Percentiles rank a stretch among this genome's conserved stretches.
These are phyloP conservation scores for Archaeoteleia sp. DNA, from an alignment of 2,888 invertebrate species.

Conservation along the genomic window DNA sequence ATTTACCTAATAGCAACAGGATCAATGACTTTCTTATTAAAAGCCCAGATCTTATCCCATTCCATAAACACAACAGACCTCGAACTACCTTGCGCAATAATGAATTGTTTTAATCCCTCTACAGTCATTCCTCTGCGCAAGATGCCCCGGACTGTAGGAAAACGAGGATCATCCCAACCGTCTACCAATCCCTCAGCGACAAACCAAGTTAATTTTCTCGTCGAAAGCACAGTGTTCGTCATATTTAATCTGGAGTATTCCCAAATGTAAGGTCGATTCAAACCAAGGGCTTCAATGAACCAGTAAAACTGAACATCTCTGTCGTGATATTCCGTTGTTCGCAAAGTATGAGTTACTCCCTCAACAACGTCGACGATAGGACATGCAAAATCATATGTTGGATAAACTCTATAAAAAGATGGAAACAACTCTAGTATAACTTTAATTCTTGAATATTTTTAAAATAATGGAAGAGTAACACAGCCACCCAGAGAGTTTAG, in stretches of 20 bases:
- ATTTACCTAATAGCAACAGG: constrained; percentile 85
- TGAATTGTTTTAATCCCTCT: constrained; percentile 96
- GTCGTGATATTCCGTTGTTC: constrained; percentile 99
- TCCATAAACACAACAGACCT: constrained; percentile 99
- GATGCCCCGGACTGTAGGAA: constrained; percentile 98
- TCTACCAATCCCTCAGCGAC: constrained; percentile 95
- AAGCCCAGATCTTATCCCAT: constrained; percentile 99
- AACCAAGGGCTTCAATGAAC: constrained; percentile 91
- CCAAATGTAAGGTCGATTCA: constrained; percentile 95
- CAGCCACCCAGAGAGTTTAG: too few species aligned
- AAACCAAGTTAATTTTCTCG: constrained; percentile 98
- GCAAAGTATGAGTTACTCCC: constrained; percentile 96
- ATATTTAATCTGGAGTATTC: constrained; percentile 95
- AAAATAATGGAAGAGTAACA: too few species aligned
- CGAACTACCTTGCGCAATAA: constrained; percentile 98
- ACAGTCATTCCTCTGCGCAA: constrained; percentile 97
- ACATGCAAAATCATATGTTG: constrained; percentile 99
- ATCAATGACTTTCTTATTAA: constrained; percentile 99
- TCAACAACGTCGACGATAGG: constrained; percentile 99
- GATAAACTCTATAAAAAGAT: constrained; percentile 87
- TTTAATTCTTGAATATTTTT: constrained; percentile 9
- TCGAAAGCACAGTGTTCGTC: constrained; percentile 98
- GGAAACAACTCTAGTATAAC: not conserved
- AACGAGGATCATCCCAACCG: constrained; percentile 99
- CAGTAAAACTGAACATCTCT: constrained; percentile 98